A percentile compares a stretch with the other conserved stretches of the same genome.
phyloP scores from a whole-genome alignment of 2,797 vertebrate species.

The Yasuhikotakia modesta region DNA sequence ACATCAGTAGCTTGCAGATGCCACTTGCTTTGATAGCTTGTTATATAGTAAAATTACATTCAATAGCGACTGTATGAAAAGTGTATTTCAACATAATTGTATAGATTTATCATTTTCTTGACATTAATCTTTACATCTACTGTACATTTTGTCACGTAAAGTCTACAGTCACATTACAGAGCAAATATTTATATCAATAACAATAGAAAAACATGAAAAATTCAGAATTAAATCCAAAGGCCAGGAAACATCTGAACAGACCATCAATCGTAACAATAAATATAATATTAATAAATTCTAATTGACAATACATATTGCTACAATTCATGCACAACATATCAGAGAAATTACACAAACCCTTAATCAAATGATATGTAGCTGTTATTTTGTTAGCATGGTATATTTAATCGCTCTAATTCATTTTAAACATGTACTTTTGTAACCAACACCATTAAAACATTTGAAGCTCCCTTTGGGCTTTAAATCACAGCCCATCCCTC shows the following conservation, averaged over 20 bases:
- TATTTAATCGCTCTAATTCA: conserved; percentile 31
- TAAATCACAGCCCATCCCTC: conserved; percentile 17
- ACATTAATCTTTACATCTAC: no score
- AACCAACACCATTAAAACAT: conserved; percentile 9
- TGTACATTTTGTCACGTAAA: background rate
- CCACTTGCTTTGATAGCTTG: background rate
- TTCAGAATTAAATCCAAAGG: background rate
- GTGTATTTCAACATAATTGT: no score
- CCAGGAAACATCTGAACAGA: background rate
- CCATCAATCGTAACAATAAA: background rate
- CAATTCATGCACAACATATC: conserved; percentile 82
- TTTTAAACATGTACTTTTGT: conserved; percentile 33
- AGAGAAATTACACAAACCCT: conserved; percentile 34
- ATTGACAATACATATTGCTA: conserved; percentile 41
- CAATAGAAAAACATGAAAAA: background rate
- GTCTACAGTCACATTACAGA: conserved; percentile 3
- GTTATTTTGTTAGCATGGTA: conserved; percentile 38
- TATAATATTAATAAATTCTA: conserved; percentile 3
- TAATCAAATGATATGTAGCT: conserved; percentile 15
- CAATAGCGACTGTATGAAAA: no score
- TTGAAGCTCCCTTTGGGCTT: conserved; percentile 5
- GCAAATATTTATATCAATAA: background rate
- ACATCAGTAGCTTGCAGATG: background rate
- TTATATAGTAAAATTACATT: conserved; percentile 7
- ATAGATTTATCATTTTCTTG: no score